These are phyloP conservation scores for Pangasius djambal DNA, from an alignment of 2,797 vertebrate species.

Conservation along the genomic window DNA sequence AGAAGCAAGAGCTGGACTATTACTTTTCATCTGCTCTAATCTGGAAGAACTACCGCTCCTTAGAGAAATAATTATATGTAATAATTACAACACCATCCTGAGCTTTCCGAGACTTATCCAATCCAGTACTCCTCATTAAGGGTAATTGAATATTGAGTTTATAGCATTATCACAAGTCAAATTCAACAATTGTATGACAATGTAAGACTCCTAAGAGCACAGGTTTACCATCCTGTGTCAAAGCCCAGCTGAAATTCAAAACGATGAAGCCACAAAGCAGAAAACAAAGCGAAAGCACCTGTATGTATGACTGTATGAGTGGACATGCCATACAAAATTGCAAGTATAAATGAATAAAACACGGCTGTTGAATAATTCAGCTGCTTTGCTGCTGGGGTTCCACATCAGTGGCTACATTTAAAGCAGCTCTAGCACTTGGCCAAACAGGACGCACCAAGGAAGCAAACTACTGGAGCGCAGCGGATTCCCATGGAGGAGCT, in stretches of 20 bases:
- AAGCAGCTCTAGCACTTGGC: conserved; percentile 55
- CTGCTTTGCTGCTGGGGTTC: conserved; percentile 69
- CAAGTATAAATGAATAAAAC: conserved; percentile 64
- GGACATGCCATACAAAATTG: conserved; percentile 59
- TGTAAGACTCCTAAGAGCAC: not conserved
- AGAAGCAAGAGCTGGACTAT: not conserved
- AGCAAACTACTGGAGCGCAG: conserved; percentile 50
- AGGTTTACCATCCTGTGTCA: conserved; percentile 42
- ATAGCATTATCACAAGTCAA: conserved; percentile 36
- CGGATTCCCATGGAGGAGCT: conserved; percentile 36
- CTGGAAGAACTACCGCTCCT: conserved; percentile 55
- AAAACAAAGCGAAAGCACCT: conserved; percentile 30
- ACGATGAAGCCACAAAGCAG: conserved; percentile 36
- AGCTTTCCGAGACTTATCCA: conserved; percentile 60
- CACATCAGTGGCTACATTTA: conserved; percentile 70
- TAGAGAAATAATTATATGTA: conserved; percentile 57
- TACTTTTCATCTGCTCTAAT: conserved; percentile 49
- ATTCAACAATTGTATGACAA: not conserved
- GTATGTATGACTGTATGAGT: conserved; percentile 40
- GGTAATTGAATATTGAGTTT: conserved; percentile 67
- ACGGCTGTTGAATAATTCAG: conserved; percentile 72
- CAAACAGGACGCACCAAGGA: conserved; percentile 66
- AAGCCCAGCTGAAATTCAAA: conserved; percentile 53
- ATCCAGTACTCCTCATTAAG: conserved; percentile 63
- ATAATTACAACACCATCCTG: conserved; percentile 50